Base-by-base conservation (phyloP, 2,113 vertebrate species). In the Platichthys stellatus region DNA sequence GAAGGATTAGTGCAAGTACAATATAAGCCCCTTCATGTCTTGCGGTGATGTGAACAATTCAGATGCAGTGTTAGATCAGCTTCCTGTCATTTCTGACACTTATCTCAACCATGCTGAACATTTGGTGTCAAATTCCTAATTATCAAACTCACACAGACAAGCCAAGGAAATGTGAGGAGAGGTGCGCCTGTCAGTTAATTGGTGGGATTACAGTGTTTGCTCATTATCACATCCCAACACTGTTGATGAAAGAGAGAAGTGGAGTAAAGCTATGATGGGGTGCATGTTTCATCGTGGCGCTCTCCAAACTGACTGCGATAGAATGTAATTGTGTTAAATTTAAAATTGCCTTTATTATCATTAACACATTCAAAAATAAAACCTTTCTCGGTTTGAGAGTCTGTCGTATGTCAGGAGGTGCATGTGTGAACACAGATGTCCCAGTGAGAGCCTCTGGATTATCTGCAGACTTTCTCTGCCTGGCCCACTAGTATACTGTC, bases 171-270 rank as follows among this genome's bases (percentile, higher is more conserved):
- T 83, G 78, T 85, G 74, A 67, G 79, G 94, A 92, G 92, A 95
- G 93, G 93, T 93, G 94, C 92, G 92, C 91, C 91, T 93, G 88
- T 91, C 93, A 92, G 90, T 92, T 95, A 96, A 96, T 96, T 95
- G 94, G 92, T 93, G 93, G 92, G 92, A 94, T 94, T 86, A 74
- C 93, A 89, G 94, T 92, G 93, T 91, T 94, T 86, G 89, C 94
- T 94, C 96, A 96, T 96, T 96, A 96, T 95, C 96, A 96, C 95
- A 85, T 94, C 2, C 63, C 89, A 85, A 90, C 85, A 85, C 87
- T 67, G 81, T 68, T 70, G 76, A 80, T 91, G 85, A 92, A 76
- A 91, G 81, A 68, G 47, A 81, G 45, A 92, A 88, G 54, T 43
- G 77, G 83, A 81, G 67, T 57, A 40, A 63, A 69, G 54, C 60